Percentiles rank a stretch among this genome's conserved stretches.
These are phyloP conservation scores for Ctenodactylus gundi DNA, from an alignment of 2,113 vertebrate genomes.

Conservation along the genomic window DNA sequence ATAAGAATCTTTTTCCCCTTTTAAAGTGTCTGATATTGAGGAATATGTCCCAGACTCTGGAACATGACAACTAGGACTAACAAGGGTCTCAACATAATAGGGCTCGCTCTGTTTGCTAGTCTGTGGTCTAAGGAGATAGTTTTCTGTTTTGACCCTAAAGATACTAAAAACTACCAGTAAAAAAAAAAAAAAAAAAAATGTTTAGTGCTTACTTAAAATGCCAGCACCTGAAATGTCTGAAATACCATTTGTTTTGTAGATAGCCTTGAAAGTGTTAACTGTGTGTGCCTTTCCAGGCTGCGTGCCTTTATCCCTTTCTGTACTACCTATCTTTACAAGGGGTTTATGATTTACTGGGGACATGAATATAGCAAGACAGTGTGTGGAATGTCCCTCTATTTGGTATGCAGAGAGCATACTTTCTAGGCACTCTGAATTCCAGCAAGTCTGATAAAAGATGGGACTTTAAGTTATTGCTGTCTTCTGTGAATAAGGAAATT, in stretches of 20 bases:
- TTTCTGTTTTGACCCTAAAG: not conserved
- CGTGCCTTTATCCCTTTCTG: not conserved
- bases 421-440: slow-evolving; percentile 30
- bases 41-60: not conserved
- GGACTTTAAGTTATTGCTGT: slow-evolving; percentile 57
- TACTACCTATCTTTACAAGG: not conserved
- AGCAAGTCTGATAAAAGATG: slow-evolving; percentile 55
- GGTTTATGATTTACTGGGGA: not conserved
- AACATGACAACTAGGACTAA: not conserved
- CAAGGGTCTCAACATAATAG: not conserved
- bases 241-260: not conserved
- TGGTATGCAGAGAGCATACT: slow-evolving; percentile 41
- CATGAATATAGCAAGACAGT: not conserved
- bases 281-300: no score
- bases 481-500: slow-evolving; percentile 63
- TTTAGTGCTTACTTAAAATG: not conserved
- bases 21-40: not conserved
- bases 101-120: not conserved
- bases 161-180: not conserved
- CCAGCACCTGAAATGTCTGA: not conserved
- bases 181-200: not conserved
- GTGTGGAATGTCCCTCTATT: not conserved
- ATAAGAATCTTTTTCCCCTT: not conserved
- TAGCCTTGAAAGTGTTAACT: not conserved
- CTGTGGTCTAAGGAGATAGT: not conserved